These are phyloP conservation scores for Megastigmus dorsalis DNA, from an alignment of 2,888 invertebrate species.

Conservation along the genomic window DNA sequence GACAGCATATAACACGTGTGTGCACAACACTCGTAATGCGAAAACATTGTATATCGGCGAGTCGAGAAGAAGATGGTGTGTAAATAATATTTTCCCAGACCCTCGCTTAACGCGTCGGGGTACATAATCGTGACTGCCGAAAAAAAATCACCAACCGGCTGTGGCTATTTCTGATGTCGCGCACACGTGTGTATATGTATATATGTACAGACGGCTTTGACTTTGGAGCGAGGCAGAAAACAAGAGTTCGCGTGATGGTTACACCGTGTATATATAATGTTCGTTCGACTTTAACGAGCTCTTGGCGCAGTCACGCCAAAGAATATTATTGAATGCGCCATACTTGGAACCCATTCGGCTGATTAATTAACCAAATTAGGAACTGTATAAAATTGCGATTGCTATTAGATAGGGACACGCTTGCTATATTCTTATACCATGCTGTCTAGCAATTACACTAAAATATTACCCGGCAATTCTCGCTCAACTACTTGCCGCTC, in stretches of 20 bases:
- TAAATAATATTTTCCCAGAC: constrained; percentile 1
- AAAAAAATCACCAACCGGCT: not conserved
- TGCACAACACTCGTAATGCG: too few relatives aligned
- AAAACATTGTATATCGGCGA: constrained; percentile 24
- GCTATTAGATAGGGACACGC: too few relatives aligned
- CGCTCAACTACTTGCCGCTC: too few relatives aligned
- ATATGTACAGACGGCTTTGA: not conserved
- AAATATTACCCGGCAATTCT: too few relatives aligned
- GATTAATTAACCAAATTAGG: constrained; percentile 1
- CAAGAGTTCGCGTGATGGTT: too few relatives aligned
- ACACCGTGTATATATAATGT: too few relatives aligned
- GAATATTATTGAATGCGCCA: not conserved
- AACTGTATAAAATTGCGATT: too few relatives aligned
- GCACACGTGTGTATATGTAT: not conserved
- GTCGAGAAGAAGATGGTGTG: not conserved
- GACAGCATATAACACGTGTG: not conserved
- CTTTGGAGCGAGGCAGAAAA: too few relatives aligned
- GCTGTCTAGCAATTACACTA: too few relatives aligned
- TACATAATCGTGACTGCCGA: not conserved
- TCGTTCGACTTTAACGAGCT: not conserved
- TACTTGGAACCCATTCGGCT: not conserved
- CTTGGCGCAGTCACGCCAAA: not conserved
- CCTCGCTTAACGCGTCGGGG: not conserved
- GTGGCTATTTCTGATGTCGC: not conserved
- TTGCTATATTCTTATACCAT: too few relatives aligned